These are phyloP conservation scores for Tadarida brasiliensis DNA, from an alignment of 2,797 vertebrate genomes.

Conservation along the genomic window DNA sequence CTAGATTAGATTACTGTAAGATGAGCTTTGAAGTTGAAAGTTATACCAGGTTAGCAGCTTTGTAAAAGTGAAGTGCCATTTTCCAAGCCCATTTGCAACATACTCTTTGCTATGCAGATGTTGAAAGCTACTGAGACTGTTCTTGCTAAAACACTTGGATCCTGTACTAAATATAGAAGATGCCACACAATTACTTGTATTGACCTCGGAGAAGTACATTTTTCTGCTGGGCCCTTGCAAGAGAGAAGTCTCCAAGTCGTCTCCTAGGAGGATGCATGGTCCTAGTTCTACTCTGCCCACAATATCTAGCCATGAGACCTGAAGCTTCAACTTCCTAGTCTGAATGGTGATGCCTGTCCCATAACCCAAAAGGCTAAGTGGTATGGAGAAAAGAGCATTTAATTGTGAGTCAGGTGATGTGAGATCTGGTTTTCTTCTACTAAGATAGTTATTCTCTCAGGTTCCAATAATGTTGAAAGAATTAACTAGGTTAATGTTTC, in stretches of 20 bases:
- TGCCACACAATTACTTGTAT: neutral
- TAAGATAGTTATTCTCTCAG: neutral
- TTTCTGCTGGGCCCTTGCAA: neutral
- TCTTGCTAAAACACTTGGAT: neutral
- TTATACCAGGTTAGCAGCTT: neutral
- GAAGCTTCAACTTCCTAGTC: neutral
- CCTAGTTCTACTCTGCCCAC: neutral
- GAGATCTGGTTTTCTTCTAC: neutral
- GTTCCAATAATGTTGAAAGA: neutral
- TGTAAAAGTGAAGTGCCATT: neutral
- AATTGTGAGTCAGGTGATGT: neutral
- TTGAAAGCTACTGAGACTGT: neutral
- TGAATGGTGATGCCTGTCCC: neutral
- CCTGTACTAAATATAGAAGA: neutral
- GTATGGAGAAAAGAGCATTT: neutral
- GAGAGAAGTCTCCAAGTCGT: neutral
- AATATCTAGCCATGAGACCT: neutral
- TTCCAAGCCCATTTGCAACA: neutral
- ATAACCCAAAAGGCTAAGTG: neutral
- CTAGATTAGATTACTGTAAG: neutral
- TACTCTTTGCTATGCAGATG: neutral
- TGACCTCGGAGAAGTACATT: neutral
- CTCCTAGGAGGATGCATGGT: neutral
- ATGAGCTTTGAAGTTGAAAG: neutral
- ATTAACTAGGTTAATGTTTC: neutral